phyloP scores from a whole-genome alignment of 2,797 vertebrate species.

The Muscicapa striata region DNA sequence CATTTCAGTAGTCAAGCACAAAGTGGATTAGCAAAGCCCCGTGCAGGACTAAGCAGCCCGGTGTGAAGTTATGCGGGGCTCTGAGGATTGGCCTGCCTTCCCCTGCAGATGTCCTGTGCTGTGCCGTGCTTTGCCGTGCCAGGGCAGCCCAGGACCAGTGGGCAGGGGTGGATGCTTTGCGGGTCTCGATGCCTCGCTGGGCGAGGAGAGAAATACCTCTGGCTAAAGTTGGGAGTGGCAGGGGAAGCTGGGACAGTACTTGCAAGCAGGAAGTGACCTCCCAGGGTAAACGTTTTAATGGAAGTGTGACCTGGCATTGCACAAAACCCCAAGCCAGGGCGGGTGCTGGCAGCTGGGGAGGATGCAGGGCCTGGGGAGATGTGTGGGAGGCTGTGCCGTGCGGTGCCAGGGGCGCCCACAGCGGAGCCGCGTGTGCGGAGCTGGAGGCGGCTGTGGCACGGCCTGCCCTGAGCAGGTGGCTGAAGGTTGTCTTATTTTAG shows the following conservation, averaged over 20 bases:
- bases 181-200: accelerated
- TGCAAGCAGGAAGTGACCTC: conserved; percentile 43
- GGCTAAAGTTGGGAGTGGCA: neutral
- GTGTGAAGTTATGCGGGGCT: neutral
- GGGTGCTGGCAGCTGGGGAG: conserved; percentile 37
- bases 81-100: neutral
- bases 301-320: conserved; percentile 45
- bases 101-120: neutral
- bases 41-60: conserved; percentile 9
- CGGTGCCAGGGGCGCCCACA: neutral
- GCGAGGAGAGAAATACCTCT: neutral
- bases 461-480: conserved; percentile 55
- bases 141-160: neutral
- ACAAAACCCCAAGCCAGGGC: conserved; percentile 8
- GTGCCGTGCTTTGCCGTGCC: neutral
- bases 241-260: neutral
- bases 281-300: conserved; percentile 12
- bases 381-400: conserved; percentile 6
- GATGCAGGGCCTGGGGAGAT: neutral
- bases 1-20: neutral
- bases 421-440: neutral
- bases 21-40: conserved; percentile 39
- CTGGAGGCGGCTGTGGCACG: conserved; percentile 4
- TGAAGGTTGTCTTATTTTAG: conserved; percentile 74
- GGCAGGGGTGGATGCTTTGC: neutral